Conservation (phyloP, 2,113 vertebrate species). For the Felis chaus region DNA sequence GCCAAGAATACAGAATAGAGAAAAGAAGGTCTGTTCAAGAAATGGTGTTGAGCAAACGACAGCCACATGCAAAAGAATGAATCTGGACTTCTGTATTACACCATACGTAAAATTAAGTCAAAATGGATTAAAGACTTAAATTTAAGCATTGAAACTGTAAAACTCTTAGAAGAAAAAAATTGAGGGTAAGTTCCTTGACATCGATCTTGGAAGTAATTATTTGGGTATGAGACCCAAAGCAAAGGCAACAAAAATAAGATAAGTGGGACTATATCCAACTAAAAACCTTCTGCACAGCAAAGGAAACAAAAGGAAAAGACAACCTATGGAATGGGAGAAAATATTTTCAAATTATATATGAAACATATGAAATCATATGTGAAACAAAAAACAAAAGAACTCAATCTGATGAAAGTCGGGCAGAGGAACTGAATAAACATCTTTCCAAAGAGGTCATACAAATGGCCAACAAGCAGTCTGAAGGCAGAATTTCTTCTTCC, state of each 20-base stretch:
- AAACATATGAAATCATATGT: no score
- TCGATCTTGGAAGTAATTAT: not conserved
- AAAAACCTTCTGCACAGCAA: not conserved
- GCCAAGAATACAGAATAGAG: not conserved
- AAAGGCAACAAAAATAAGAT: not conserved
- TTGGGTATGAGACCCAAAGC: not conserved
- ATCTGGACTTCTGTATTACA: not conserved
- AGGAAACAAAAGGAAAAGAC: not conserved
- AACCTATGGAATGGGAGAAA: not conserved
- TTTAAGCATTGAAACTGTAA: not conserved
- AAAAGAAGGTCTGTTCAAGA: not conserved
- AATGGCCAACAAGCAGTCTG: not conserved
- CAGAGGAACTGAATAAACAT: not conserved
- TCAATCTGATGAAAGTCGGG: not conserved
- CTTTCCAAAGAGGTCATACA: not conserved
- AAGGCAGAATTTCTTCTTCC: not conserved
- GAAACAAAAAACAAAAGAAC: not conserved
- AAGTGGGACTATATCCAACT: not conserved
- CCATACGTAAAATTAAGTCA: not conserved
- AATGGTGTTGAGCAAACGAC: not conserved
- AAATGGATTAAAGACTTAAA: not conserved
- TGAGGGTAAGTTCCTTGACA: not conserved
- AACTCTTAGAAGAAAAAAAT: not conserved
- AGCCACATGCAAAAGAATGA: not conserved
- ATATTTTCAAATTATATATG: not conserved